Base-by-base conservation (phyloP, 2,113 vertebrate species). In the Lophotis ruficrista region DNA sequence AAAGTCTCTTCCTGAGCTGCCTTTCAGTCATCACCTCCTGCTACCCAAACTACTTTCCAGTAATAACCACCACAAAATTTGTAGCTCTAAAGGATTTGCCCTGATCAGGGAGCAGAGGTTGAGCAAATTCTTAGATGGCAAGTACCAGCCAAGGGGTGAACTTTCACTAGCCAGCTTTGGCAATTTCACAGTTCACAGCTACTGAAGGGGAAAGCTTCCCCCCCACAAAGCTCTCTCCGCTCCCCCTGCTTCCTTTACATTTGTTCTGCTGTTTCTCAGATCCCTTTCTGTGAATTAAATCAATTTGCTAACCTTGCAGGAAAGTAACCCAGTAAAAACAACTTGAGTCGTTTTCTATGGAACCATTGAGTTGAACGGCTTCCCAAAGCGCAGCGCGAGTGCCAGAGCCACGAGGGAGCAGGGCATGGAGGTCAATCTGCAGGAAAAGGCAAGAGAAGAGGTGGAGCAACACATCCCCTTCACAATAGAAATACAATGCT, bases 81-180 rank as follows among this genome's bases (percentile, higher is more conserved):
- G 4, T 19, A 35, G 10, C 16, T 66, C 3, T 9, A 15, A 69
- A 77, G 41, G 10, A 73, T 81, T 77, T 73, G 16, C 6, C 24
- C 35, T n/a, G 7, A 38, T 57, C 22, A 43, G 31, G 11, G 37
- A 72, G 21, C 12, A 35, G 35, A 11, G 16, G 8, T 12, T 72
- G 47, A 45, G 10, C 20, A 22, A 89, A 84, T 25, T 3, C 28
- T 28, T 24, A 48, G 21, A 27, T 28, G 28, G 22, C 37, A 58
- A 62, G 12, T 60, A 30, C 27, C 31, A 84, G 43, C 33, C 30
- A 48, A 82, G 12, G 23, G 14, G 10, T 31, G 35, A 75, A 61
- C 28, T 60, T 62, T 62, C 43, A 5, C 21, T 14, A 47, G 10
- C 37, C 47, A 30, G 17, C 9, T 47, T 0, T 0, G 20, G 30